Percentiles rank a stretch among this genome's conserved stretches.
Evolutionary conservation across 2,888 invertebrate genomes (phyloP).

Genomic region (Latheticus oryzae): DNA sequence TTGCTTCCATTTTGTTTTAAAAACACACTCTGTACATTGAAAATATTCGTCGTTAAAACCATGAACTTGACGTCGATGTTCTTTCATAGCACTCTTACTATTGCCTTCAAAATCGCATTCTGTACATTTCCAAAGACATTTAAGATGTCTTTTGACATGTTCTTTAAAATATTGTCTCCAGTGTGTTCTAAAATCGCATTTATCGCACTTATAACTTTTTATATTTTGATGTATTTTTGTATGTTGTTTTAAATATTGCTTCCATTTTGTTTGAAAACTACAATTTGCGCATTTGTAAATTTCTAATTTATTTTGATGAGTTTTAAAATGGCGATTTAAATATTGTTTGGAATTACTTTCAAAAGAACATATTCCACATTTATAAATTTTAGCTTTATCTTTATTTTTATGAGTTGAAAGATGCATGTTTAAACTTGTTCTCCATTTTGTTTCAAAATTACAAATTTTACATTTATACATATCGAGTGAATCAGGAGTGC

Average conservation of each 20-base stretch:
- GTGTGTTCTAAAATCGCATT: slow-evolving; percentile 48
- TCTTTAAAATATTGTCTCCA: slow-evolving; percentile 49
- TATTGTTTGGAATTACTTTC: slow-evolving; percentile 49
- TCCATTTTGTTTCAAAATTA: slow-evolving; percentile 49
- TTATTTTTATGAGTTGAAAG: slow-evolving; percentile 45
- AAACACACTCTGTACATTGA: slow-evolving; percentile 30
- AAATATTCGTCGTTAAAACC: slow-evolving; percentile 20
- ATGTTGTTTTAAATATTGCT: slow-evolving; percentile 49
- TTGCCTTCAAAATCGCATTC: slow-evolving; percentile 46
- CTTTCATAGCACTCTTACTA: slow-evolving; percentile 10
- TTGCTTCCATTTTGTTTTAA: slow-evolving; percentile 36
- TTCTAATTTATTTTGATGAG: slow-evolving; percentile 43
- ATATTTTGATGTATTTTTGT: slow-evolving; percentile 48
- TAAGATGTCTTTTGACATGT: slow-evolving; percentile 48
- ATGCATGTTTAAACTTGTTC: slow-evolving; percentile 48
- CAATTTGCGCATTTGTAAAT: slow-evolving; percentile 47
- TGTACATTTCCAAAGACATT: slow-evolving; percentile 47
- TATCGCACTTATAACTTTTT: slow-evolving; percentile 47
- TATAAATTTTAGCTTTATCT: slow-evolving; percentile 45
- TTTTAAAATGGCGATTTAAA: slow-evolving; percentile 41
- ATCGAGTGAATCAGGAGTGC: slow-evolving; percentile 45
- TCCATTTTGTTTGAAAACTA: slow-evolving; percentile 48
- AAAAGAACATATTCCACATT: slow-evolving; percentile 47
- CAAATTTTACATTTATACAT: slow-evolving; percentile 50
- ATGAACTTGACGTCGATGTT: slow-evolving; percentile 30